Base-by-base conservation (phyloP, 2,888 invertebrate species). In the Homarus gammarus region DNA sequence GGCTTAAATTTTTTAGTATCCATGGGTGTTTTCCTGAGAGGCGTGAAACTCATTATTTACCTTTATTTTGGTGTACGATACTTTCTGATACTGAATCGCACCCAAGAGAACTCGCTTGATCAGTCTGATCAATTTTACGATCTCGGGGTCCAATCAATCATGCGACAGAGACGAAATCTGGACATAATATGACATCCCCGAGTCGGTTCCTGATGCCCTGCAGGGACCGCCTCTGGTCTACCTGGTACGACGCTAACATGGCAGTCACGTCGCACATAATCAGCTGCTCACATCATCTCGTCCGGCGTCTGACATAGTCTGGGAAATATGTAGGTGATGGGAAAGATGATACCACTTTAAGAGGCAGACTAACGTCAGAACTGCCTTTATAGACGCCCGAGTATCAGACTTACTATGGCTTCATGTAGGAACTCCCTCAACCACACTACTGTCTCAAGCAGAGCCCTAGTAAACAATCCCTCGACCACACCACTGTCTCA, bases 41-140 rank as follows among this genome's bases (percentile, higher is more conserved):
- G 77, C 51, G 18, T 6, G 77, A 27, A 18, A 51, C 31, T 40
- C n/a, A n/a, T 77, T 44, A 33, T 33, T 49, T 31, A 31, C 22
- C 5, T 49, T 81, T 51, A 1, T 56, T 36, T 31, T n/a, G 18
- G 49, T 33, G 78, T 38, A 51, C 89, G 84, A 84, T 78, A 61
- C 36, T 79, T 73, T 78, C 64, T 86, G 86, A 44, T 51, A 86
- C 44, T 70, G 27, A 36, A 56, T 36, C 70, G 44, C 38, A 78
- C 51, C 31, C 49, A 44, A 79, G 77, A 44, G 70, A 86, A 86
- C 40, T 22, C 18, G 33, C 68, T 79, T 27, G 77, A 31, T 68
- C 70, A 64, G 81, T 87, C 87, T 61, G 87, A 49, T 73, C 87
- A 82, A 75, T 82, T 87, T 87, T 87, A 87, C 87, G 87, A 87